phyloP scores from a whole-genome alignment of 37 sponge, comb jelly and placozoan species.

The Amphimedon queenslandica region DNA sequence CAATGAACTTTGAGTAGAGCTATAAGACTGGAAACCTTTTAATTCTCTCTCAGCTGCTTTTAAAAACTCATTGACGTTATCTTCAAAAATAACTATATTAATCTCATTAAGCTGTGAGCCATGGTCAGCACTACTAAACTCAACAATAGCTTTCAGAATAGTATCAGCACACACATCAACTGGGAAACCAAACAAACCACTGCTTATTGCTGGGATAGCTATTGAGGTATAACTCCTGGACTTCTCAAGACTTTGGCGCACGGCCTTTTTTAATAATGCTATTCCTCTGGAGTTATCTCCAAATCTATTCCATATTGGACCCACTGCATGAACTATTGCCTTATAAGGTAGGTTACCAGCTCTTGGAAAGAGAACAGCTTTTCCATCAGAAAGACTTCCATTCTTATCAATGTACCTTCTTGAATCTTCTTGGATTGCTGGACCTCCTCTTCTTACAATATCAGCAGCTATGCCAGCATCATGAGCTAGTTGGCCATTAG shows the following conservation, averaged over 20 bases:
- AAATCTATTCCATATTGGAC: slow-evolving; percentile 40
- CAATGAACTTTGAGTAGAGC: not conserved
- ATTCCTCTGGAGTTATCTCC: not conserved
- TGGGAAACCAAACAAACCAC: slow-evolving; percentile 66
- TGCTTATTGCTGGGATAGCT: slow-evolving; percentile 65
- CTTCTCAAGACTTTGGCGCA: not conserved
- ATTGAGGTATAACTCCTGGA: slow-evolving; percentile 28
- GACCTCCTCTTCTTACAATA: slow-evolving; percentile 59
- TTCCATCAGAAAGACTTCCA: slow-evolving; percentile 37
- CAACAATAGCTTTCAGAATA: slow-evolving; percentile 20
- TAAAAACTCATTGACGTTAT: slow-evolving; percentile 5
- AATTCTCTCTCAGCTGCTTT: slow-evolving; percentile 7
- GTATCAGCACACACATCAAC: slow-evolving; percentile 34
- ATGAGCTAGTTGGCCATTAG: slow-evolving; percentile 57
- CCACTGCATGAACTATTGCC: slow-evolving; percentile 63
- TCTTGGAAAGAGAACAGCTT: slow-evolving; percentile 33
- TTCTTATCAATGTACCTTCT: not conserved
- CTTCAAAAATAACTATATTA: slow-evolving; percentile 25
- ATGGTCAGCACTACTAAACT: slow-evolving; percentile 18
- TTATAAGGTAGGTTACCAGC: slow-evolving; percentile 57
- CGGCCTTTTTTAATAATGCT: slow-evolving; percentile 21
- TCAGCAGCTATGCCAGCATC: slow-evolving; percentile 55
- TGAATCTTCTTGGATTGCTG: slow-evolving; percentile 46
- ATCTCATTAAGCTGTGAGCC: slow-evolving; percentile 12
- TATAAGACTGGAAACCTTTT: not conserved